Evolutionary conservation across 2,113 vertebrate genomes (phyloP).

Genomic region (Mionectes macconnelli): DNA sequence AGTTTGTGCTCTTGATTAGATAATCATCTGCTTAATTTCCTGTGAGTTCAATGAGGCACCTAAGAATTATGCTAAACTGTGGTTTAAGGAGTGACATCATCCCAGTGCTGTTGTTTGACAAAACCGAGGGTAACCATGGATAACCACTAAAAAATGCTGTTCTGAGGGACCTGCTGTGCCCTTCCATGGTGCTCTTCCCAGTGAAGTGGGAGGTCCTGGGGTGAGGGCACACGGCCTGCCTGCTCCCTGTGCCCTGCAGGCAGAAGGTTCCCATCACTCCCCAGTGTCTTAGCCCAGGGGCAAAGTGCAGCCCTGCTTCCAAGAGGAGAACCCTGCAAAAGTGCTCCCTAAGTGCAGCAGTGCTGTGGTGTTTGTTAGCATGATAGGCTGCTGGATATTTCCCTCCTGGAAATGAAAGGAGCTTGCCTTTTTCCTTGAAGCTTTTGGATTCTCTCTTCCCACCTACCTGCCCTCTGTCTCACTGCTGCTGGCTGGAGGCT

Average conservation of each 20-base stretch:
- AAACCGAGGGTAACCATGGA: not conserved
- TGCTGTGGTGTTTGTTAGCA: not conserved
- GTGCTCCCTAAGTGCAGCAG: not conserved
- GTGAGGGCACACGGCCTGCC: not conserved
- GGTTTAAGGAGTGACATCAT: conserved; percentile 49
- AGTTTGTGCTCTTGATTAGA: conserved; percentile 62
- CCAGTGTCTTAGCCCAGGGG: not conserved
- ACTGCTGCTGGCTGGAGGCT: not conserved
- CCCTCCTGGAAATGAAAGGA: not conserved
- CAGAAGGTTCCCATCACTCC: not conserved
- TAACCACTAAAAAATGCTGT: not conserved
- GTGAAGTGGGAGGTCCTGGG: not conserved
- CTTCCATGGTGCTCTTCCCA: not conserved
- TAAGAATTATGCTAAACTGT: conserved; percentile 43
- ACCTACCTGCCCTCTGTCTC: not conserved
- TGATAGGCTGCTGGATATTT: fast-evolving
- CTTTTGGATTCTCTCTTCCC: not conserved
- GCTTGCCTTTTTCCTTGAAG: not conserved
- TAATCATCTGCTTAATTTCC: conserved; percentile 68
- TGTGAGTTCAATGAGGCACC: conserved; percentile 59
- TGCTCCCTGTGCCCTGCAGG: not conserved
- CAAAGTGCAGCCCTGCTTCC: not conserved
- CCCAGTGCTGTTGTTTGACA: not conserved
- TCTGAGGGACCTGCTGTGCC: not conserved
- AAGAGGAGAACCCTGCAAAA: not conserved